phyloP scores from a whole-genome alignment of 2,113 vertebrate species.

The Neolamprologus toae region DNA sequence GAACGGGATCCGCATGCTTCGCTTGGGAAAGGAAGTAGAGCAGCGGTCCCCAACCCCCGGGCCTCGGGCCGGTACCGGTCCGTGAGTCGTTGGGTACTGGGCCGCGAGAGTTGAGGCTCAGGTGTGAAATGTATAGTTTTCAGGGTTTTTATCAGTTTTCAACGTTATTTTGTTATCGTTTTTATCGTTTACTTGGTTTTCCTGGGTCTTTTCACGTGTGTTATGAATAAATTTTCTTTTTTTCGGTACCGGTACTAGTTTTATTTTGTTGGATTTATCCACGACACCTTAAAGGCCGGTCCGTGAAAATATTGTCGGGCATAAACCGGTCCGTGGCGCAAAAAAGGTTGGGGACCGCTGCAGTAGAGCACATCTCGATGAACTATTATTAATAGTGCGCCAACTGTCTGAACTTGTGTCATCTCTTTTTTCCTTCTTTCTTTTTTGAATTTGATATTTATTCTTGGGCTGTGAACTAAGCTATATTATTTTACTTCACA shows the following conservation, averaged over 20 bases:
- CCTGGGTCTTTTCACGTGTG: too few relatives aligned
- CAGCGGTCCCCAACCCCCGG: too few relatives aligned
- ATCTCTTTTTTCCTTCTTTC: background rate
- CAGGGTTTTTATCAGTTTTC: too few relatives aligned
- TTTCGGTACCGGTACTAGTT: too few relatives aligned
- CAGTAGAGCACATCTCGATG: accelerated
- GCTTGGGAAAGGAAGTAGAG: background rate
- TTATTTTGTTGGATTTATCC: too few relatives aligned
- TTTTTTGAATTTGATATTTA: background rate
- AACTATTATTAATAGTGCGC: background rate
- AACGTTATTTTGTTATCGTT: too few relatives aligned
- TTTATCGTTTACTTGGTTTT: accelerated
- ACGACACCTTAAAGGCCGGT: accelerated
- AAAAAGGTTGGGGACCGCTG: background rate
- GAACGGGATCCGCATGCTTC: accelerated
- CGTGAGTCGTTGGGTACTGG: accelerated
- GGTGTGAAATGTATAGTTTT: too few relatives aligned
- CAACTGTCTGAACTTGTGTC: background rate
- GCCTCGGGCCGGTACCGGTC: accelerated
- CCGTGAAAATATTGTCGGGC: accelerated
- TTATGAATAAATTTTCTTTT: accelerated
- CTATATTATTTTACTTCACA: background rate
- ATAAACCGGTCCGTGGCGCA: accelerated
- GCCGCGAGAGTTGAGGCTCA: too few relatives aligned
- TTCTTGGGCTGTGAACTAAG: background rate